Conservation (phyloP, 1,140 invertebrate species). For the Drosophila mayri region DNA sequence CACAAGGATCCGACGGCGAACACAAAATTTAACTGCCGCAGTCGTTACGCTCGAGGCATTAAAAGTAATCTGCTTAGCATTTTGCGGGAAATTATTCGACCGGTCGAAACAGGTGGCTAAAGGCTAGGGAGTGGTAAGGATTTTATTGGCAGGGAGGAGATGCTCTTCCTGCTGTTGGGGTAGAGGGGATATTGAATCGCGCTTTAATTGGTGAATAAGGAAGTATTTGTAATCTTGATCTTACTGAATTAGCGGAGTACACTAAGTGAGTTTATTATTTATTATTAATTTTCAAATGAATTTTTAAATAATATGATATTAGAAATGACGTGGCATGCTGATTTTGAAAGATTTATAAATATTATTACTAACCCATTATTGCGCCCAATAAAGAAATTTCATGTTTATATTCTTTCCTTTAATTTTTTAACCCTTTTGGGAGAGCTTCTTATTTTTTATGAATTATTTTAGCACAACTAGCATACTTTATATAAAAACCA, state of each 20-base stretch:
- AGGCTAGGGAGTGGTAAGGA: background rate
- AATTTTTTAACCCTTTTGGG: no score
- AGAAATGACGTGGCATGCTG: no score
- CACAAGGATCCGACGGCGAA: constrained; percentile 35
- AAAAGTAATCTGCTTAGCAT: constrained; percentile 75
- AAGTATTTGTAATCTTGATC: no score
- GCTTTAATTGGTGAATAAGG: background rate
- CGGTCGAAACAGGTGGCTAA: constrained; percentile 58
- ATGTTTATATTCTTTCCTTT: no score
- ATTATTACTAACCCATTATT: no score
- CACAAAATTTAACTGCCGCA: constrained; percentile 74
- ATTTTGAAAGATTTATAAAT: no score
- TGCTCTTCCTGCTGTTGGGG: constrained; percentile 1
- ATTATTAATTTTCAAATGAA: background rate
- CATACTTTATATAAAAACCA: no score
- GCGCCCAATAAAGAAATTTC: no score
- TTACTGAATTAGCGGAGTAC: background rate
- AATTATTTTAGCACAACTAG: no score
- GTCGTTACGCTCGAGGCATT: constrained; percentile 65
- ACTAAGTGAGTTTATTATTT: background rate
- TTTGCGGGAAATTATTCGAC: constrained; percentile 66
- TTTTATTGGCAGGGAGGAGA: background rate
- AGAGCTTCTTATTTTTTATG: no score
- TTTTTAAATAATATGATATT: background rate
- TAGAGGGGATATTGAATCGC: no score